Evolutionary conservation across 2,797 vertebrate species (phyloP), one percentile per base, ranked within the genome.

Genomic region (Cottoperca gobio): DNA sequence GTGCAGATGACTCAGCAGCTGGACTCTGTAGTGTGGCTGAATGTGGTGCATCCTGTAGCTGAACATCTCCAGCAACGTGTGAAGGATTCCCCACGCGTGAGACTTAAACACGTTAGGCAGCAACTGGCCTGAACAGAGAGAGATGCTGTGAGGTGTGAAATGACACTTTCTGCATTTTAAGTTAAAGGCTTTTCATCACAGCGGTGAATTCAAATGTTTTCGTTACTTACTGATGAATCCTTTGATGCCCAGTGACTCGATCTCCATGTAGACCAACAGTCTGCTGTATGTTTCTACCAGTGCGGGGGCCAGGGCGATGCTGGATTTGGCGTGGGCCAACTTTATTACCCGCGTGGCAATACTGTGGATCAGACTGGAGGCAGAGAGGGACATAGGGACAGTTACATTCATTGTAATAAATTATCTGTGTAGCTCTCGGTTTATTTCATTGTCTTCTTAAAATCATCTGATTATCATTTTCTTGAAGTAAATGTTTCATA

Each of bases 21-120:
- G 98, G 46, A 99, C 97, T 68, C 98, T 90, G 90, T 99, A 99
- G 85, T 99, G 98, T 1, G 98, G 98, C 89, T 99, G 98, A 79
- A 99, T 99, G 88, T 99, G 97, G 81, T 99, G 98, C 98, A 99
- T 99, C 72, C 98, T 95, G 90, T 99, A 99, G 92, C 98, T 99
- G 85, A 99, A 99, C 97, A 99, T 99, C 94, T 99, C 97, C 76
- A 99, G 95, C 12, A 99, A 91, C 0, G 98, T 99, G 88, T 99
- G 98, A 76, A 99, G 93, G 88, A 99, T 99, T 53, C 98, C 98
- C 98, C 98, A 99, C 0, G 97, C 97, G 0, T 99, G 97, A 62
- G 96, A 99, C 85, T 99, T 99, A 68, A 99, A 99, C 55, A 99
- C 98, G 2, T 98, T 99, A 26, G 98, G 98, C 74, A 99, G 90